Conservation (phyloP, 2,797 vertebrate species). For the Delichon dasypus region DNA sequence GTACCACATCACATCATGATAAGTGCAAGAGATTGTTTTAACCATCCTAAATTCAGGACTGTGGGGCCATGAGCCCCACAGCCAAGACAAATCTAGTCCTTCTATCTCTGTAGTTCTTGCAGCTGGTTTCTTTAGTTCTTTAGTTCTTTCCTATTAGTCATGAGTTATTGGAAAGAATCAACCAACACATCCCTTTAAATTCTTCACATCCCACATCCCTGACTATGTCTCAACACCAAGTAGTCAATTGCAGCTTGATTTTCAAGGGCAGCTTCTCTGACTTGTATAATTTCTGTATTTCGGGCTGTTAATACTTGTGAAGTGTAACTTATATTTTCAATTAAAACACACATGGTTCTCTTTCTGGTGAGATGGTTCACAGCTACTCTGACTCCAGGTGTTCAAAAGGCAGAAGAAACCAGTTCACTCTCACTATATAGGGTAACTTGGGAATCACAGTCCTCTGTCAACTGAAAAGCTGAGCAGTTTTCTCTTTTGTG, state of each 20-base stretch:
- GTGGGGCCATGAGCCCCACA: neutral
- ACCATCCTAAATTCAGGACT: neutral
- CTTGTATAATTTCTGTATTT: neutral
- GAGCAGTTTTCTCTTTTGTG: neutral
- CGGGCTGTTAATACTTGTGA: neutral
- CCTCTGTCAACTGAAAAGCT: neutral
- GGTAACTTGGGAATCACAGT: no score
- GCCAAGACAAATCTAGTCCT: neutral
- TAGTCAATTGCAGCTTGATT: neutral
- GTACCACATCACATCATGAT: neutral
- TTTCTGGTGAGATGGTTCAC: neutral
- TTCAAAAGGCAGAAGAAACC: neutral
- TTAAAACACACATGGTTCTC: neutral
- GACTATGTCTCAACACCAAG: neutral
- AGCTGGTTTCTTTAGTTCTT: neutral
- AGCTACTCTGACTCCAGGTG: neutral
- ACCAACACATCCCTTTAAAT: neutral
- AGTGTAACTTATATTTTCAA: neutral
- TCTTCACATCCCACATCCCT: neutral
- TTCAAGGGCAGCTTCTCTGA: neutral
- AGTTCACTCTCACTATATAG: neutral
- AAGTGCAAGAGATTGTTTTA: neutral
- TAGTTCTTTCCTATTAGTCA: neutral
- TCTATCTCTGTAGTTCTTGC: no score
- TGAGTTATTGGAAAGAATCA: neutral